Base-by-base conservation (phyloP, 2,797 vertebrate species). In the Eleutherodactylus coqui region DNA sequence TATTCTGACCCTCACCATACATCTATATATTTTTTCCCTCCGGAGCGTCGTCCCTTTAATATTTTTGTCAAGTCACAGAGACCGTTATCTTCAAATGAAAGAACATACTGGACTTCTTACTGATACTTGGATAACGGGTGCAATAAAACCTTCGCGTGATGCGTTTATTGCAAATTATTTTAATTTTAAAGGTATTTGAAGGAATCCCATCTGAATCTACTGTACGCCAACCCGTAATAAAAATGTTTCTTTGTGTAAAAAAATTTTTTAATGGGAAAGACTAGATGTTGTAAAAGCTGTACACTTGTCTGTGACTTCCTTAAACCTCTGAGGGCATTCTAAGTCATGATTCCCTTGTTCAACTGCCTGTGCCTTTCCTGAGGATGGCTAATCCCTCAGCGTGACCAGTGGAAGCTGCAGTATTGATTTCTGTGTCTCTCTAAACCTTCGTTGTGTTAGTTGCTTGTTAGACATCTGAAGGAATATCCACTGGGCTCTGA, bases 371-470 rank as follows among this genome's bases (percentile, higher is more conserved):
- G 92, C 93, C 91, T 92, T 93, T 94, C 92, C 88, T 85, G 91
- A 93, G 93, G 94, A 94, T 84, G 90, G 86, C 92, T 95, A 95
- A 96, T 96, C 94, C 94, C 94, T 92, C 93, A 85, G 93, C 76
- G 87, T 92, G 93, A 92, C 94, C 93, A 86, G 92, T 93, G 92
- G 92, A 93, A 93, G 93, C 94, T 89, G 91, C 87, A 1, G 85
- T 94, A 96, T 95, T 93, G 95, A 96, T 96, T 95, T 93, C 93
- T 94, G 93, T 92, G 91, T 95, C 93, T 95, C 91, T 94, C 93
- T 94, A 94, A 94, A 94, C 92, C 94, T 94, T 92, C 55, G 88
- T 91, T 91, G 93, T 93, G 94, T 93, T 94, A 92, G 91, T 41
- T 2, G 91, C 94, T 93, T 94, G 94, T 95, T 92, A 93, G 93